Base-by-base conservation (phyloP, 2,113 vertebrate species). In the Ctenodactylus gundi region DNA sequence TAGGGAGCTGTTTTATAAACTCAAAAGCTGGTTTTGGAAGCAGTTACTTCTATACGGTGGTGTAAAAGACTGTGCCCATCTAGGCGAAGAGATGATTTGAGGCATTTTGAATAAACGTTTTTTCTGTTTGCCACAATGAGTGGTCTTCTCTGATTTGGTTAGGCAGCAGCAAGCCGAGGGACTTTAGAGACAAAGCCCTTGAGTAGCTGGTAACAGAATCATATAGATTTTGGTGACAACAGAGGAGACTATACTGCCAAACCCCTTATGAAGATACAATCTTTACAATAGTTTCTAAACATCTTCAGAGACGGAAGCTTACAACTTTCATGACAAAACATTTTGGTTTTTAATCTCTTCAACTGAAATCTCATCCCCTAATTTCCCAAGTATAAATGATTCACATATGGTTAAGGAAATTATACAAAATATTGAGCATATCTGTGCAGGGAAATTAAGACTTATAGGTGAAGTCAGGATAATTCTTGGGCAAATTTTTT, bases 341-440 rank as follows among this genome's bases (percentile, higher is more conserved):
- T 46, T 41, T 60, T 31, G 25, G 36, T 36, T 31, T 51, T n/a
- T 62, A 62, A 51, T 68, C 46, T 86, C 57, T 90, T 10, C 81
- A 88, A 89, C 14, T 81, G 49, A 88, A 73, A 73, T 41, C 53
- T 67, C 90, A 83, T 55, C 5, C 13, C 10, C 27, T 72, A 29
- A 57, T 91, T 92, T 95, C 18, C 11, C 92, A 89, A 65, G 57
- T 23, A 60, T 21, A 68, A 88, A 70, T 72, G 20, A 57, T 55
- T 29, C 7, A 85, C 36, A 34, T 4, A 36, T 10, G 49, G 41
- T 88, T 41, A 81, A 90, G 55, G 13, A 64, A 87, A 67, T 23
- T 64, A 49, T 49, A 80, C 34, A 88, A 85, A 85, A 92, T 72
- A 7, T 41, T 84, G 78, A 68, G 2, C 58, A n/a, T 68, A 85